A percentile compares a stretch with the other conserved stretches of the same genome.
Evolutionary conservation across 2,888 invertebrate genomes (phyloP).

Genomic region (Tenthredo livida): DNA sequence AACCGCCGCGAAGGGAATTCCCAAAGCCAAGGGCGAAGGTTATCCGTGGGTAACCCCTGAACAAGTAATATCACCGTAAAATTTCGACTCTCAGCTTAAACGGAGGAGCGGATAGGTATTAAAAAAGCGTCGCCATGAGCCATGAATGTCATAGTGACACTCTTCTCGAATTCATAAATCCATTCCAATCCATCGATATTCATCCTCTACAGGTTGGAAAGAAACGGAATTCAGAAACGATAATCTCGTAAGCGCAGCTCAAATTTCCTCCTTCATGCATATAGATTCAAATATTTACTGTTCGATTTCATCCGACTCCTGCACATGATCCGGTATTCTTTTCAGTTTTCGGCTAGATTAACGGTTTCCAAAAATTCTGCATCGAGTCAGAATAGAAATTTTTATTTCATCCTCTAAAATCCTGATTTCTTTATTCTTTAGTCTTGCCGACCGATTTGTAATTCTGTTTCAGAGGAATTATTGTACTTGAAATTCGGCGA

Average conservation of each 20-base stretch:
- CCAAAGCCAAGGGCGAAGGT: conserved; percentile 26
- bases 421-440: no score
- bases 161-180: neutral
- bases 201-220: neutral
- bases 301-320: neutral
- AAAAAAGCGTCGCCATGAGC: neutral
- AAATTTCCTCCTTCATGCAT: neutral
- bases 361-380: neutral
- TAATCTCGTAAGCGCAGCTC: neutral
- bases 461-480: no score
- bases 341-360: neutral
- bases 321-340: neutral
- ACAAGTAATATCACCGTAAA: conserved; percentile 22
- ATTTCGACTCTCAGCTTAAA: neutral
- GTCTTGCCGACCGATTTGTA: no score
- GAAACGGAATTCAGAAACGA: neutral
- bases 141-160: neutral
- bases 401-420: no score
- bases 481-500: no score
- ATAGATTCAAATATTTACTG: neutral
- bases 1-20: conserved; percentile 8
- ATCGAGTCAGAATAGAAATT: no score
- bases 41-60: conserved; percentile 13
- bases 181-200: neutral
- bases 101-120: neutral